Evolutionary conservation across 2,113 vertebrate species (phyloP), one percentile per base, ranked within the genome.

Genomic region (Podarcis raffonei): DNA sequence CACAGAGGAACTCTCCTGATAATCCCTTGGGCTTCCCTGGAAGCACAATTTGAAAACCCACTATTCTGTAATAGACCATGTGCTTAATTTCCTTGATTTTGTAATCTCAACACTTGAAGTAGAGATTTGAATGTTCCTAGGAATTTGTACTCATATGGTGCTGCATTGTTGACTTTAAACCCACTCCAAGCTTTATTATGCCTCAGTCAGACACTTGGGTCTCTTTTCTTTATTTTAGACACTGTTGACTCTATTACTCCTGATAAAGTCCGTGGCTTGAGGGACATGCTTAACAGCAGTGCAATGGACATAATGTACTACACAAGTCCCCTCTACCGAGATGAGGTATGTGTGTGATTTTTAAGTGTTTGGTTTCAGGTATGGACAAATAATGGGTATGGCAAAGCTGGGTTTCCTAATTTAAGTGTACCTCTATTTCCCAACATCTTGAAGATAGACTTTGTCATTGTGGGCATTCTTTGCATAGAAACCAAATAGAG

Each of bases 261-360:
- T 22, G 99, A 99, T 92, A 99, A 99, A 94, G 98, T 99, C n/a
- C 97, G 99, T 89, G 98, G 99, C 23, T 95, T 99, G 57, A 96
- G 99, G 94, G 99, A 99, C 69, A 98, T 99, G 93, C 96, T 99
- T 81, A 99, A 99, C 97, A 99, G 99, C 97, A 99, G 99, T 9
- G 99, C 99, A 3, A 99, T 99, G 99, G 99, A 99, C 95, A 99
- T 99, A 95, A 99, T 99, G 99, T 99, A 99, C 94, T 99, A 99
- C 75, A 99, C 99, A 74, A 99, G 99, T 59, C 98, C 99, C 1
- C 98, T 99, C 9, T 99, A 99, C 92, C 97, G 98, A 89, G 98
- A 99, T 80, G 98, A 99, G 95, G 98, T 99, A 65, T 97, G 97
- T 87, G 25, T 85, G 97, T 87, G 35, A 86, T 1, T 0, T 48